A percentile compares a stretch with the other conserved stretches of the same genome.
Evolutionary conservation across 2,797 vertebrate species (phyloP).

Genomic region (Danio tinwini): DNA sequence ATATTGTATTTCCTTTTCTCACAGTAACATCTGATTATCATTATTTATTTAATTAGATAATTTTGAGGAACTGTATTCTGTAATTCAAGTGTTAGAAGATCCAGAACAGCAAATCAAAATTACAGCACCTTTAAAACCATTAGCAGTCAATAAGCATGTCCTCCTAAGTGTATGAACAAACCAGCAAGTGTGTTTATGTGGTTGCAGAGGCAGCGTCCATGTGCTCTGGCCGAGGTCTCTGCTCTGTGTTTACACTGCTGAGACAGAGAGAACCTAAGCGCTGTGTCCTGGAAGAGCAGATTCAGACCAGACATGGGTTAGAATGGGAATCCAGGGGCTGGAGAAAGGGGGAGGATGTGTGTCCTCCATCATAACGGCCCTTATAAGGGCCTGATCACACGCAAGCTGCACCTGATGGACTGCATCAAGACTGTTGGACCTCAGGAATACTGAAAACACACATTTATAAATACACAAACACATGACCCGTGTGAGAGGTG

Average conservation of each 20-base stretch:
- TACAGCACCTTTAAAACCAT: slow-evolving; percentile 3
- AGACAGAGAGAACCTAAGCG: slow-evolving; percentile 61
- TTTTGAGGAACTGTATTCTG: too few relatives aligned
- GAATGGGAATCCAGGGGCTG: slow-evolving; percentile 67
- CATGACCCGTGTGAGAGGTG: slow-evolving; percentile 35
- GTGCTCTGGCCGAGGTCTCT: slow-evolving; percentile 72
- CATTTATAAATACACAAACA: slow-evolving; percentile 29
- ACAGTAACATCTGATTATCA: too few relatives aligned
- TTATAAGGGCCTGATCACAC: slow-evolving; percentile 71
- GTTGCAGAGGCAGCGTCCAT: slow-evolving; percentile 59
- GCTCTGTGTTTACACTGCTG: slow-evolving; percentile 75
- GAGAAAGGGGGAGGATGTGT: slow-evolving; percentile 59
- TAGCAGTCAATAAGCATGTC: neutral
- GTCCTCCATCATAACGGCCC: slow-evolving; percentile 67
- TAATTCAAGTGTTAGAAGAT: neutral
- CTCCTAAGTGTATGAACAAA: slow-evolving; percentile 29
- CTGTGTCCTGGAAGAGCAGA: slow-evolving; percentile 69
- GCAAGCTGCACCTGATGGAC: slow-evolving; percentile 44
- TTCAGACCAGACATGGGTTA: slow-evolving; percentile 78
- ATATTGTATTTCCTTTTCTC: too few relatives aligned
- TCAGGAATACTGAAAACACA: slow-evolving; percentile 23
- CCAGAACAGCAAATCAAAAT: neutral
- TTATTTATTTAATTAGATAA: too few relatives aligned
- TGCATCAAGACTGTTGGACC: slow-evolving; percentile 48
- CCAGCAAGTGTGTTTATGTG: slow-evolving; percentile 47